Percentiles rank a stretch among this genome's conserved stretches.
These are phyloP conservation scores for Aleiodes sp. DNA, from an alignment of 1,140 invertebrate genomes.

Conservation along the genomic window DNA sequence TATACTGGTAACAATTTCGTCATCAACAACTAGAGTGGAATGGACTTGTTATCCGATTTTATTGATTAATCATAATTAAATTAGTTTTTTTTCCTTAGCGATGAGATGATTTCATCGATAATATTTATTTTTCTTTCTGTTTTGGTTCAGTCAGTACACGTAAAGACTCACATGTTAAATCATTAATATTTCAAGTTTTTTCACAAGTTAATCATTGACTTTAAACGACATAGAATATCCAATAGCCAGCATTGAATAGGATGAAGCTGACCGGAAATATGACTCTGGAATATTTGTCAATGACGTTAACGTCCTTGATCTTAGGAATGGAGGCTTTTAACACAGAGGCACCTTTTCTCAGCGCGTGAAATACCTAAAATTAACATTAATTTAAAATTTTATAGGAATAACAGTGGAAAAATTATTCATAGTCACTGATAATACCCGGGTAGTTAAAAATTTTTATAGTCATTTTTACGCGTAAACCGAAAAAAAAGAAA, in stretches of 20 bases:
- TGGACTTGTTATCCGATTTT: not conserved
- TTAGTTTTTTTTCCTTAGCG: too few relatives aligned
- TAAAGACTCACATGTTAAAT: not conserved
- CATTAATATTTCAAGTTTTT: not conserved
- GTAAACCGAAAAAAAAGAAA: constrained; percentile 15
- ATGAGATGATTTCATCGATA: not conserved
- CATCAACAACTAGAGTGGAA: not conserved
- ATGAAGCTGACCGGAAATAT: constrained; percentile 95
- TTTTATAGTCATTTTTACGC: too few relatives aligned
- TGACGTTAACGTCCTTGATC: constrained; percentile 96
- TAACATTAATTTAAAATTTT: not conserved
- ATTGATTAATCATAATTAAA: not conserved
- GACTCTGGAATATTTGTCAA: constrained; percentile 95
- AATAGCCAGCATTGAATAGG: constrained; percentile 93
- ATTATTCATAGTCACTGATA: too few relatives aligned
- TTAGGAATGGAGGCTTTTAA: constrained; percentile 87
- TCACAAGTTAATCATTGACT: not conserved
- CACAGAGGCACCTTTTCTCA: constrained; percentile 80
- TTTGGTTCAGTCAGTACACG: not conserved
- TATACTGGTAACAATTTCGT: constrained; percentile 12
- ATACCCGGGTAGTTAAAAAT: too few relatives aligned
- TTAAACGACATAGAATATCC: constrained; percentile 89
- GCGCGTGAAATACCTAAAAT: constrained; percentile 76
- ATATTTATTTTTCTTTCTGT: not conserved
- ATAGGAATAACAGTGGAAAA: too few relatives aligned